Evolutionary conservation across 2,797 vertebrate genomes (phyloP), one percentile per base, ranked within the genome.

Genomic region (Hyperoplus immaculatus): DNA sequence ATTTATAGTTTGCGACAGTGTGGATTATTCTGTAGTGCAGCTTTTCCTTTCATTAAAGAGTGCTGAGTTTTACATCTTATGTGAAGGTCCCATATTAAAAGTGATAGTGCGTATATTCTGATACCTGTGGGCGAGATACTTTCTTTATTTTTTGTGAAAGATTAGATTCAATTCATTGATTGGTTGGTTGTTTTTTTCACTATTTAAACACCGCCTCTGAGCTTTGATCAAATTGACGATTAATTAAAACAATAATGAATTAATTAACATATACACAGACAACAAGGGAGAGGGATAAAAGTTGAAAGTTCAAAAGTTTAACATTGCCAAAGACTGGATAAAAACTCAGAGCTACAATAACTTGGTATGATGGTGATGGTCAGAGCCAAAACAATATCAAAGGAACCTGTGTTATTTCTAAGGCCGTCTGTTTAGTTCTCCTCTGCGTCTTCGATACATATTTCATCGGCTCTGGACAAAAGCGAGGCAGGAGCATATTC

Each of bases 401-500:
- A 93, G 87, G 70, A 91, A 90, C 89, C 84, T 88, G 90, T 89
- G 80, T 91, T 92, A 87, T 85, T 84, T 42, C 29, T 29, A 29
- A 80, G 75, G 72, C 81, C 55, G 50, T 84, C 77, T 90, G 87
- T 90, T 88, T 87, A 89, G 89, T 83, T 72, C 85, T 85, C 80
- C 88, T 90, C 87, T 80, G 86, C 42, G 72, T 83, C 29, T 29
- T 29, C 61, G 7, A 88, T 94, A 76, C 88, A 93, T 93, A 89
- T 93, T 95, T 93, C 81, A 94, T 92, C 11, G 70, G 73, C 46
- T 53, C 80, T 84, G 78, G 80, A 92, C 85, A 90, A 93, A 29
- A 90, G 90, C 66, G 18, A 82, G 77, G 83, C 90, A 90, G 90
- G 90, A 90, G 88, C 88, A 92, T 88, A 90, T 89, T 93, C 88